Evolutionary conservation across 2,888 invertebrate species (phyloP), one percentile per base, ranked within the genome.

Genomic region (Lucinisca nassula): DNA sequence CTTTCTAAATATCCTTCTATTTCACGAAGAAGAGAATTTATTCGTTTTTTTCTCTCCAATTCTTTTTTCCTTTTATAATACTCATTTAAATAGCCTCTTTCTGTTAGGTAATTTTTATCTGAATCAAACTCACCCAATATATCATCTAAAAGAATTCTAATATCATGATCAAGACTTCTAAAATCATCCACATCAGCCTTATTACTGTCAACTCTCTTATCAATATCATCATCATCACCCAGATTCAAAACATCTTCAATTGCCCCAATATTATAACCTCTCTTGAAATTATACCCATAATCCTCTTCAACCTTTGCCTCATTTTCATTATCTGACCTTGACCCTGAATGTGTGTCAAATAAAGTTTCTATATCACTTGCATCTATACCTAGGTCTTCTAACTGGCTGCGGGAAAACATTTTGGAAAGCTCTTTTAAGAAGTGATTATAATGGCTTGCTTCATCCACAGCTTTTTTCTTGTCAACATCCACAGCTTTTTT

Each of bases 1-100:
- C 32, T 38, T 32, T 79, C 27, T n/a, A 55, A 58, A 37, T 77
- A 77, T 32, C n/a, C 38, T 30, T 77, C 77, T 17, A 58, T 37
- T 1, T 67, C 67, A 1, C 35, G 1, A 2, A 67, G 67, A 32
- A 67, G 67, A 67, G 32, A 3, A 67, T 67, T 35, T 67, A 67
- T 67, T 67, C 67, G 32, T 35, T 67, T 67, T 30, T 67, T 32
- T 14, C 67, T 3, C 6, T 67, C 67, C 17, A 67, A 14, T 17
- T 32, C 32, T 67, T 32, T 35, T 21, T 67, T 32, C 17, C 35
- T 67, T 35, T 67, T 67, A 67, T 67, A 30, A 67, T 67, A 67
- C 67, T 30, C 67, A 35, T 35, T 24, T 67, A 67, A 12, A 67
- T 67, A 67, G 17, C 67, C 35, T 35, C 35, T 67, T 3, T 67